These are phyloP conservation scores for Amphiprion percula DNA, from an alignment of 2,113 vertebrate genomes.

Conservation along the genomic window DNA sequence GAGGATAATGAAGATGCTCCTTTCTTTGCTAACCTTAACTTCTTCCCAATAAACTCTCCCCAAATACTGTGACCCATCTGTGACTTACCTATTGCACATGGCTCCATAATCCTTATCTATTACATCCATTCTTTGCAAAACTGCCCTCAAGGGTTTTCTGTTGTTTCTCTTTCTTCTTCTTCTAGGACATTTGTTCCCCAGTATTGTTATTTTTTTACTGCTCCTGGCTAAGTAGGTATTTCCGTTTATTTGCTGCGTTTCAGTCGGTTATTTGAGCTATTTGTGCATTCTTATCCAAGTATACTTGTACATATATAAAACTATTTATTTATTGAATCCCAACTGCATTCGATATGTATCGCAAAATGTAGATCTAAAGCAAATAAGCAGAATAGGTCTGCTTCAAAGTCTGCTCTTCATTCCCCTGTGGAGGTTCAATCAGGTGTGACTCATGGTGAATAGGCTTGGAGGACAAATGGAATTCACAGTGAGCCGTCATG, in stretches of 20 bases:
- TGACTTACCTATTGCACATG: conserved; percentile 52
- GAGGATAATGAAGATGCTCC: background rate
- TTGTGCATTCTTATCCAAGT: background rate
- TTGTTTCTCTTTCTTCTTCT: conserved; percentile 24
- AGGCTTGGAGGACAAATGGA: conserved; percentile 71
- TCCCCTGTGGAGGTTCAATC: conserved; percentile 61
- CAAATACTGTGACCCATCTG: conserved; percentile 5
- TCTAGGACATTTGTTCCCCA: conserved; percentile 5
- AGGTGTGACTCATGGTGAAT: conserved; percentile 72
- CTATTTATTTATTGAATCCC: background rate
- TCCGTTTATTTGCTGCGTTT: background rate
- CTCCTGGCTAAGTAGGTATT: background rate
- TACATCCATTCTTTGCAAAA: conserved; percentile 35
- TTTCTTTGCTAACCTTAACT: background rate
- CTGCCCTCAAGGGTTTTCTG: conserved; percentile 20
- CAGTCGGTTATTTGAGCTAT: background rate
- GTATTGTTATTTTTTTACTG: background rate
- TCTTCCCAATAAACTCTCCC: background rate
- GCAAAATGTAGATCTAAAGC: conserved; percentile 7
- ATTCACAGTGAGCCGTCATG: conserved; percentile 67
- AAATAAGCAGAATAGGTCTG: conserved; percentile 24
- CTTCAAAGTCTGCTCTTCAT: conserved; percentile 29
- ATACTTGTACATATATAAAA: background rate
- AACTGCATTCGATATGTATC: background rate
- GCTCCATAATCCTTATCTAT: conserved; percentile 43